phyloP scores from a whole-genome alignment of 1,140 invertebrate genomes.

The Drepana arcuata region DNA sequence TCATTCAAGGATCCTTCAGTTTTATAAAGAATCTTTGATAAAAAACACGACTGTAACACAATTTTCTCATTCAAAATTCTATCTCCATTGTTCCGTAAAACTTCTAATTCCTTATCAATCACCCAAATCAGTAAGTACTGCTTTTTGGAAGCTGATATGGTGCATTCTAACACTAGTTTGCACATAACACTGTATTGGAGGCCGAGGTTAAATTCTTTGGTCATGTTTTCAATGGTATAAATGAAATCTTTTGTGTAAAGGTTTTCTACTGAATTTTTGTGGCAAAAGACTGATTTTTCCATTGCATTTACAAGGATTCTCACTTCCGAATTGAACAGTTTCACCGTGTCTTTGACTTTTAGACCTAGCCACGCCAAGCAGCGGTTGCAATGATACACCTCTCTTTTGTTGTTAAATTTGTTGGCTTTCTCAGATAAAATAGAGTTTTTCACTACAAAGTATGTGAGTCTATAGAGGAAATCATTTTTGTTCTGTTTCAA shows the following conservation, averaged over 20 bases:
- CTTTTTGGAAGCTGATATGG: slow-evolving; percentile 39
- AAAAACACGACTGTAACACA: slow-evolving; percentile 40
- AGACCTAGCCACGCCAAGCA: slow-evolving; percentile 72
- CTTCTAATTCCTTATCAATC: slow-evolving; percentile 71
- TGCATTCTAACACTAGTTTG: slow-evolving; percentile 64
- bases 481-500: slow-evolving; percentile 62
- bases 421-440: slow-evolving; percentile 48
- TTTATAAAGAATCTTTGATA: slow-evolving; percentile 70
- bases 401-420: slow-evolving; percentile 55
- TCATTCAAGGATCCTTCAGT: slow-evolving; percentile 47
- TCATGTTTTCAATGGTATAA: slow-evolving; percentile 60
- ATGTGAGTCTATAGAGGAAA: slow-evolving; percentile 69
- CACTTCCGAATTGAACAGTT: slow-evolving; percentile 63
- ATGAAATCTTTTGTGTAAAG: slow-evolving; percentile 62
- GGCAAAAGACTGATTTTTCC: slow-evolving; percentile 30
- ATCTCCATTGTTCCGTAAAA: slow-evolving; percentile 39
- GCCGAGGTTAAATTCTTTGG: slow-evolving; percentile 60
- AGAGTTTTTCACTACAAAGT: slow-evolving; percentile 56
- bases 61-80: slow-evolving; percentile 36
- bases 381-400: slow-evolving; percentile 67
- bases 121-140: slow-evolving; percentile 72
- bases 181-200: slow-evolving; percentile 63
- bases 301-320: slow-evolving; percentile 37
- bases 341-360: slow-evolving; percentile 49
- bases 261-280: slow-evolving; percentile 26